Evolutionary conservation across 2,888 invertebrate genomes (phyloP).

Genomic region (Eupelmus urozonus): DNA sequence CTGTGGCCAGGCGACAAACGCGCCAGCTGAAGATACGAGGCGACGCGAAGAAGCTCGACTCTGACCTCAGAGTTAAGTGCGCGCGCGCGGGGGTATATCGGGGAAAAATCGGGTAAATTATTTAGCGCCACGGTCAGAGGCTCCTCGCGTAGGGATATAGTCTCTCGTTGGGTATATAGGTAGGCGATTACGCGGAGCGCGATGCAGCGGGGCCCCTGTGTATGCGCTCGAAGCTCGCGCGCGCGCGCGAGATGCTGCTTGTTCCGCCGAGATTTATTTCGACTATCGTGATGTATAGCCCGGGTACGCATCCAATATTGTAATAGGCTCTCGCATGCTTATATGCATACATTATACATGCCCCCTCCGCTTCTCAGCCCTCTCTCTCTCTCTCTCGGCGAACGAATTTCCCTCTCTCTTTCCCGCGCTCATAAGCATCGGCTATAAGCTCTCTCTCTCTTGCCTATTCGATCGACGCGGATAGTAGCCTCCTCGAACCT

Average conservation of each 20-base stretch:
- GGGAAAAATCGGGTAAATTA: conserved; percentile 66
- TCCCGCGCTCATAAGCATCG: not conserved
- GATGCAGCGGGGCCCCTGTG: not conserved
- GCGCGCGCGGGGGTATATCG: conserved; percentile 46
- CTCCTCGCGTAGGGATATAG: not conserved
- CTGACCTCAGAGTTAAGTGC: too few relatives aligned
- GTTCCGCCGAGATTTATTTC: conserved; percentile 75
- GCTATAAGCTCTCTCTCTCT: not conserved
- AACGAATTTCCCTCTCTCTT: too few relatives aligned
- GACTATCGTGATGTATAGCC: conserved; percentile 75
- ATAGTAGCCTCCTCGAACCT: not conserved
- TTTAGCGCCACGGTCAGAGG: conserved; percentile 61
- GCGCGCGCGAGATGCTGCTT: conserved; percentile 68
- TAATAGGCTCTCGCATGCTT: conserved; percentile 72
- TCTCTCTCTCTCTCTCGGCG: conserved; percentile 27
- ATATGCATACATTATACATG: conserved; percentile 64
- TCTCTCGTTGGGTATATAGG: not conserved
- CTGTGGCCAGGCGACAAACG: not conserved
- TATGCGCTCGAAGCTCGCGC: conserved; percentile 16
- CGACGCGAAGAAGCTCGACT: not conserved
- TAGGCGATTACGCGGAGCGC: not conserved
- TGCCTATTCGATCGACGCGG: conserved; percentile 22
- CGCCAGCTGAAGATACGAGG: not conserved
- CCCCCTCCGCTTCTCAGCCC: conserved; percentile 9
- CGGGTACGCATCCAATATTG: conserved; percentile 75